Evolutionary conservation across 2,888 invertebrate genomes (phyloP).

Genomic region (Yponomeuta evonymella): DNA sequence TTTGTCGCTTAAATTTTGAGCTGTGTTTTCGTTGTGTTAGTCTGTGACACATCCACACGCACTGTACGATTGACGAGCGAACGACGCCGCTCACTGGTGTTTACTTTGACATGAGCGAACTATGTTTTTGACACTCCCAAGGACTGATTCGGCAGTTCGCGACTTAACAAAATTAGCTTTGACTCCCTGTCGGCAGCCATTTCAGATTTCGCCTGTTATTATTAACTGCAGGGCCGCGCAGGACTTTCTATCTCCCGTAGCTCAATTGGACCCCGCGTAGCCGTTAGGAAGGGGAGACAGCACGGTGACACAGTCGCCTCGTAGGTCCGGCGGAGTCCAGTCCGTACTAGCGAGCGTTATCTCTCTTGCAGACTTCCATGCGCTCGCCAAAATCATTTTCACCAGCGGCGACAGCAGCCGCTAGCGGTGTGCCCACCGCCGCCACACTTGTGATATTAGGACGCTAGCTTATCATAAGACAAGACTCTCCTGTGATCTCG

Average conservation of each 20-base stretch:
- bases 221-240: no score
- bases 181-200: no score
- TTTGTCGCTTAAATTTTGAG: no score
- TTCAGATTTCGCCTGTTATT: no score
- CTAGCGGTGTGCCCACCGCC: constrained; percentile 64
- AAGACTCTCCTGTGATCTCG: constrained; percentile 66
- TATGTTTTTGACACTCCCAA: no score
- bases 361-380: constrained; percentile 85
- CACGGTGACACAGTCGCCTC: neutral
- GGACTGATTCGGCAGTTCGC: no score
- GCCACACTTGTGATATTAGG: constrained; percentile 45
- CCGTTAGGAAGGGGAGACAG: neutral
- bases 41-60: no score
- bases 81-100: no score
- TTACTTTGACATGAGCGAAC: no score
- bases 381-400: constrained; percentile 85
- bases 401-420: constrained; percentile 75
- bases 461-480: constrained; percentile 58
- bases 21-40: no score
- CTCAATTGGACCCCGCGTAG: neutral
- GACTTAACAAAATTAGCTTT: no score
- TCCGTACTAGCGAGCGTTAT: constrained; percentile 45
- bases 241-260: neutral
- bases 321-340: neutral
- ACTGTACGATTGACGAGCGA: no score